Base-by-base conservation (phyloP, 2,888 invertebrate species). In the Metalampra italica region DNA sequence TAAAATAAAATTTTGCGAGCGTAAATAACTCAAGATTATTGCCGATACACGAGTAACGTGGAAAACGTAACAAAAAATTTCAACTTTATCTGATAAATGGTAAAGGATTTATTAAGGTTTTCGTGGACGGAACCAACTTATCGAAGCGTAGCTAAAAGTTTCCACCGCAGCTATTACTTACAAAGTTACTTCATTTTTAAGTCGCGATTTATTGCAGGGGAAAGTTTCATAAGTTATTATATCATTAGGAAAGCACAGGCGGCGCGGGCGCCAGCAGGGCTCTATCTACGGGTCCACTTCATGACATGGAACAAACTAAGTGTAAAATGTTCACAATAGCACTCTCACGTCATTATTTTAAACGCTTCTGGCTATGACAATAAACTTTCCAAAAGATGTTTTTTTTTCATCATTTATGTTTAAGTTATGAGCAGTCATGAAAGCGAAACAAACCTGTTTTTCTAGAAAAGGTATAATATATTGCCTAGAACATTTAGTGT, bases 131-230 rank as follows among this genome's bases (percentile, higher is more conserved):
- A 72, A 66, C 66, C 64, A 60, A 71, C 62, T 71, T 66, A 64
- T 64, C 60, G 60, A 59, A 62, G 69, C 64, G 73, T 68, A 61
- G 60, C 66, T 58, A 63, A 68, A 71, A 73, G 68, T 71, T 75
- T 71, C 66, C 60, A 63, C 66, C 67, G 59, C 68, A 62, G 63
- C 68, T 70, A 70, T 71, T 73, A 78, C 68, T 75, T 72, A 63
- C 64, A 72, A 76, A 78, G 66, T 78, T 71, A 68, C 69, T 75
- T 75, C 73, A 77, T 76, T 75, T 77, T 76, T 70, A 67, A 71
- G 69, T 66, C 60, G 67, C 71, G 66, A 77, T 77, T 78, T 77
- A 77, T 77, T 75, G 64, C 58, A 45, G 50, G 66, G 71, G 75
- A 74, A 75, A 71, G 70, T 68, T 66, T 65, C 65, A 66, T 70